A percentile compares a stretch with the other conserved stretches of the same genome.
Conservation (phyloP, 1,140 invertebrate species). For the Scaptomyza pallida region DNA sequence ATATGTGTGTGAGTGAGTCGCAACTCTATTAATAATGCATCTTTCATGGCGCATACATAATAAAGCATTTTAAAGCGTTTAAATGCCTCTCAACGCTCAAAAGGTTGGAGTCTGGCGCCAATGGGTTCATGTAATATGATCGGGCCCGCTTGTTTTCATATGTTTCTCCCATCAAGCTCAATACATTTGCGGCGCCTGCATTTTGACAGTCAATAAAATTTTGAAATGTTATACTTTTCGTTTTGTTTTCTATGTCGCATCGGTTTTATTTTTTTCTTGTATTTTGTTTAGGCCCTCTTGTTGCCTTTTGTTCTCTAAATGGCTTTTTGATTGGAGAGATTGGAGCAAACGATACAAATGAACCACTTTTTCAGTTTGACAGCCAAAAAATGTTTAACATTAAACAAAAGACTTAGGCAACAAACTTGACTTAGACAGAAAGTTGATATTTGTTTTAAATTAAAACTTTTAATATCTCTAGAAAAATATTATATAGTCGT, state of each 20-base stretch:
- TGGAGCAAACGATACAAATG: constrained; percentile 67
- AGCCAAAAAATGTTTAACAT: constrained; percentile 24
- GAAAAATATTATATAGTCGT: constrained; percentile 8
- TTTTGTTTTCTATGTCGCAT: constrained; percentile 57
- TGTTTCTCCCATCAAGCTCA: constrained; percentile 20
- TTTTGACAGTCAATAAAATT: constrained; percentile 83
- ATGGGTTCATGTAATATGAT: constrained; percentile 52
- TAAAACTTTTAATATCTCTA: not conserved
- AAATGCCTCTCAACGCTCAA: constrained; percentile 21
- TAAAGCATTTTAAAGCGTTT: constrained; percentile 70
- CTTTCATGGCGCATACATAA: constrained; percentile 57
- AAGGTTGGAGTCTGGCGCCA: constrained; percentile 48
- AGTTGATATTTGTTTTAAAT: constrained; percentile 7
- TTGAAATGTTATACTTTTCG: constrained; percentile 81
- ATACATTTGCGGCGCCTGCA: constrained; percentile 59
- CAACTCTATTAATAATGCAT: constrained; percentile 67
- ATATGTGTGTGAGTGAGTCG: not conserved
- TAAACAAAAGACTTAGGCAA: constrained; percentile 55
- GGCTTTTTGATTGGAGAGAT: constrained; percentile 78
- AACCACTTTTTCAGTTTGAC: constrained; percentile 78
- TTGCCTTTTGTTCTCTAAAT: constrained; percentile 64
- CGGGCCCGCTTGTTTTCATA: constrained; percentile 67
- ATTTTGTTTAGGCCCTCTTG: constrained; percentile 6
- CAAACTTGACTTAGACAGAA: constrained; percentile 31
- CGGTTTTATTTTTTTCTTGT: constrained; percentile 59